phyloP scores from a whole-genome alignment of 2,113 vertebrate genomes.

The Gobio gobio region DNA sequence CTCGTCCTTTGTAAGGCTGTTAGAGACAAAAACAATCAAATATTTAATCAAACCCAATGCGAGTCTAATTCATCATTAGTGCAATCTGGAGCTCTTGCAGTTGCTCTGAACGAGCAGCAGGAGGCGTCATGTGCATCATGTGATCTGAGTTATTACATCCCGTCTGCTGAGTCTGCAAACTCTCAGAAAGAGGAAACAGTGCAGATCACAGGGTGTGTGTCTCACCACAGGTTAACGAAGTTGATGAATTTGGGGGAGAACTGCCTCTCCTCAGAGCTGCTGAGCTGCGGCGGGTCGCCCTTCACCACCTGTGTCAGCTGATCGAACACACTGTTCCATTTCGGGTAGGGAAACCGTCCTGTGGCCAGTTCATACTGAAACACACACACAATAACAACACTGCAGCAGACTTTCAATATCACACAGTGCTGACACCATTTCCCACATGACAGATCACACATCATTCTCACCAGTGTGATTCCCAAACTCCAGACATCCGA shows the following conservation, averaged over 20 bases:
- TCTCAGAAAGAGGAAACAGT: not conserved
- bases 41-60: not conserved
- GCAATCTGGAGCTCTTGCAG: not conserved
- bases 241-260: constrained; percentile 98
- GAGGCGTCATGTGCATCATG: not conserved
- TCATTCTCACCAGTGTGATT: constrained; percentile 88
- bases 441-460: not conserved
- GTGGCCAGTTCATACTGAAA: constrained; percentile 94
- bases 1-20: constrained; percentile 99
- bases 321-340: constrained; percentile 99
- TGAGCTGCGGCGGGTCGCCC: constrained; percentile 96
- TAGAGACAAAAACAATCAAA: constrained; percentile 23
- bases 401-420: not conserved
- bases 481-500: constrained; percentile 98
- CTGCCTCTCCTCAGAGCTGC: constrained; percentile 95
- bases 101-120: constrained; percentile 16
- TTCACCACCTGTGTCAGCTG: constrained; percentile 98
- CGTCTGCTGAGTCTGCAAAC: not conserved
- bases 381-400: not conserved
- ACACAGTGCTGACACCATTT: no score
- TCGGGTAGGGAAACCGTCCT: constrained; percentile 94
- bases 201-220: not conserved
- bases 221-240: constrained; percentile 99
- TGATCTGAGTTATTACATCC: not conserved
- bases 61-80: not conserved